phyloP scores from a whole-genome alignment of 2,113 vertebrate species.

The Rhinichthys klamathensis region DNA sequence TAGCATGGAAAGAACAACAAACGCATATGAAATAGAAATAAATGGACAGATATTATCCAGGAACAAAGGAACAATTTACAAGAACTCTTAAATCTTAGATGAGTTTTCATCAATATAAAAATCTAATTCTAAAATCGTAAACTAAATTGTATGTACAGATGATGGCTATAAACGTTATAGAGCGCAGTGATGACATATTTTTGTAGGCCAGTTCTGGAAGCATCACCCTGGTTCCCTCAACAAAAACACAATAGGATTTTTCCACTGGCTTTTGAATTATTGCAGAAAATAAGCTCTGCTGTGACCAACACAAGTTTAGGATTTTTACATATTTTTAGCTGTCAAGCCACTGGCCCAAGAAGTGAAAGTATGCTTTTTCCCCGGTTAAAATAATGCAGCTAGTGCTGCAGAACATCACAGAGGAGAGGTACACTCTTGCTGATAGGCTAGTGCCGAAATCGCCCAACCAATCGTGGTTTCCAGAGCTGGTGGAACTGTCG shows the following conservation, averaged over 20 bases:
- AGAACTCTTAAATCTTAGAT: background rate
- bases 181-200: background rate
- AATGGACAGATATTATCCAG: background rate
- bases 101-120: background rate
- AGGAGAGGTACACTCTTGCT: background rate
- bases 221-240: no score
- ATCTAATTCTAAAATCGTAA: background rate
- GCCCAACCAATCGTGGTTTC: background rate
- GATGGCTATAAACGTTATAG: background rate
- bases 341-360: background rate
- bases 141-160: no score
- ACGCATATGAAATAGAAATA: conserved; percentile 21
- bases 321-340: background rate
- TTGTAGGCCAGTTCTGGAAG: background rate
- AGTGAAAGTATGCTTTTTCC: background rate
- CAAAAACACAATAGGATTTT: no score
- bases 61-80: background rate
- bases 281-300: no score
- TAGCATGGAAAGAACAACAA: conserved; percentile 44
- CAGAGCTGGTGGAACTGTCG: background rate
- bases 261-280: no score
- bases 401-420: background rate
- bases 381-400: background rate
- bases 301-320: no score
- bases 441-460: background rate